phyloP scores from a whole-genome alignment of 2,888 invertebrate genomes.

The Chloromyia formosa region DNA sequence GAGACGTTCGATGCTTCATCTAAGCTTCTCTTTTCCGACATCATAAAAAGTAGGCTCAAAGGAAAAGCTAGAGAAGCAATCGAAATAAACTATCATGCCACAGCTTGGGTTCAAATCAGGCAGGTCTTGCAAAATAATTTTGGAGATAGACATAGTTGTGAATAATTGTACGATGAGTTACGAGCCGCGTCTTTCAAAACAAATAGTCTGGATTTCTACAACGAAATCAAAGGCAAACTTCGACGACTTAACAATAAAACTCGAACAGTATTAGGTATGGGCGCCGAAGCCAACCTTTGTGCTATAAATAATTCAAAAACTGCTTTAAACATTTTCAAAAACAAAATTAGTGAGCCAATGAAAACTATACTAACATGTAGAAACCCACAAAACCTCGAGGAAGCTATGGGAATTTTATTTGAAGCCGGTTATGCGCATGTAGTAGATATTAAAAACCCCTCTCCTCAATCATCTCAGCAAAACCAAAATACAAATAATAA shows the following conservation, averaged over 20 bases:
- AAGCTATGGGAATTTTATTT: background rate
- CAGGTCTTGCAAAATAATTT: conserved; percentile 17
- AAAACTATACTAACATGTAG: conserved; percentile 8
- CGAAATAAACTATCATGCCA: conserved; percentile 9
- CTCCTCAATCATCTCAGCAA: background rate
- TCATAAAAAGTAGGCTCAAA: conserved; percentile 4
- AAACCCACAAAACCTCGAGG: conserved; percentile 8
- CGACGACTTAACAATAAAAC: conserved; percentile 21
- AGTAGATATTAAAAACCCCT: background rate
- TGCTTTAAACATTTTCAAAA: conserved; percentile 33
- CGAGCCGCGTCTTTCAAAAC: background rate
- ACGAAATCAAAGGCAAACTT: conserved; percentile 11
- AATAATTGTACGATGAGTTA: conserved; percentile 27
- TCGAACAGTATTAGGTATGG: background rate
- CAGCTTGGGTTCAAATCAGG: conserved; percentile 24
- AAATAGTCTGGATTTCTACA: conserved; percentile 27
- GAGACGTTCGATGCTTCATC: background rate
- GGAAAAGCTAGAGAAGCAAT: background rate
- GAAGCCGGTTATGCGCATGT: background rate
- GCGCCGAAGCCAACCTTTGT: background rate
- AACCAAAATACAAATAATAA: background rate
- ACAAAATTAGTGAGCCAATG: conserved; percentile 34
- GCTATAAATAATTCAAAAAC: background rate
- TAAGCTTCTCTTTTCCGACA: background rate
- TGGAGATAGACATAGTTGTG: conserved; percentile 2